phyloP scores from a whole-genome alignment of 2,113 vertebrate genomes.

The Lutjanus erythropterus region DNA sequence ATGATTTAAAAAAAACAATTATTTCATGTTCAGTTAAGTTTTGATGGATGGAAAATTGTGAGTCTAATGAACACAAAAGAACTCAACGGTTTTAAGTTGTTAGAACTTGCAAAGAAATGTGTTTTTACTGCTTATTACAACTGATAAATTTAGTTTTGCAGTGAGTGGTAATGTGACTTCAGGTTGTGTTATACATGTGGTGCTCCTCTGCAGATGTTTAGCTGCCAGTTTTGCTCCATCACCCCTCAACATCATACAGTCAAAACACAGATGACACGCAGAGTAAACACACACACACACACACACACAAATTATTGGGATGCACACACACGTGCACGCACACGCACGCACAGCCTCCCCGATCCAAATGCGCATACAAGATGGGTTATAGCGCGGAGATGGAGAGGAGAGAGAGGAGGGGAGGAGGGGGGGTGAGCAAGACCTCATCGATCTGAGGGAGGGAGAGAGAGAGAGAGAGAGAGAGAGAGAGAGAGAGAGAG shows the following conservation, averaged over 20 bases:
- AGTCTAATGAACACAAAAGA: no score
- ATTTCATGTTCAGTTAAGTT: no score
- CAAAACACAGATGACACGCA: background rate
- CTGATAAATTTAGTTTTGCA: no score
- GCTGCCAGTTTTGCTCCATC: background rate
- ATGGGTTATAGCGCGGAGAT: constrained; percentile 11
- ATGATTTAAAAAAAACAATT: no score
- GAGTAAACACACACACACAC: background rate
- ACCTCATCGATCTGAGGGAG: constrained; percentile 38
- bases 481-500: constrained; percentile 8
- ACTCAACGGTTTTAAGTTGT: no score
- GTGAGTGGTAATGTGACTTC: constrained; percentile 2
- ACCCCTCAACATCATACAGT: background rate
- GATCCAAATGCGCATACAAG: constrained; percentile 26
- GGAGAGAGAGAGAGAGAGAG: constrained; percentile 9
- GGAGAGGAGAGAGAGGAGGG: background rate
- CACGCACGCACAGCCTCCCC: background rate
- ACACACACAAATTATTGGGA: background rate
- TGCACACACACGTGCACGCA: background rate
- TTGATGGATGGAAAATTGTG: no score
- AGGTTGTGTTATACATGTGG: background rate
- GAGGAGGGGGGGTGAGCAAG: background rate
- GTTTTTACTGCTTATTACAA: no score
- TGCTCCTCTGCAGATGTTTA: background rate
- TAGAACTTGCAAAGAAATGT: no score